These are phyloP conservation scores for Coendou prehensilis DNA, from an alignment of 2,797 vertebrate genomes.

Conservation along the genomic window DNA sequence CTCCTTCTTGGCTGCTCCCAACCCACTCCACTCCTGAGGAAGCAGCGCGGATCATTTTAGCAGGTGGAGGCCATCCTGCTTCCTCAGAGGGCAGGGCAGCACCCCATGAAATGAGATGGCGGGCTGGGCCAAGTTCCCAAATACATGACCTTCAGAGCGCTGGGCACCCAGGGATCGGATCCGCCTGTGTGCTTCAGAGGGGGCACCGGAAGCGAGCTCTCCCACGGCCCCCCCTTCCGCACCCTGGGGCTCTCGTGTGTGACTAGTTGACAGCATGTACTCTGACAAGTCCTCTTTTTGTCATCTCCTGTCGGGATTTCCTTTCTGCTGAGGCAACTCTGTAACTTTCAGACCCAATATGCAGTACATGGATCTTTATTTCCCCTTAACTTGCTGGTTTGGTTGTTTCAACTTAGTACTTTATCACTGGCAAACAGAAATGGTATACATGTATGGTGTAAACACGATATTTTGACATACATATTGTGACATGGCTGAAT, in stretches of 20 bases:
- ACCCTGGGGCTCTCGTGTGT: background rate
- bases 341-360: background rate
- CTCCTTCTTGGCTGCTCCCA: background rate
- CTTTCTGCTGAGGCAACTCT: slow-evolving; percentile 45
- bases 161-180: slow-evolving; percentile 51
- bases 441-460: background rate
- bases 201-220: background rate
- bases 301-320: slow-evolving; percentile 46
- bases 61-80: background rate
- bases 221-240: background rate
- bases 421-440: background rate
- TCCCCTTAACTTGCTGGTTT: slow-evolving; percentile 21
- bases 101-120: slow-evolving; percentile 52
- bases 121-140: slow-evolving; percentile 47
- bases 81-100: slow-evolving; percentile 52
- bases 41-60: slow-evolving; percentile 44
- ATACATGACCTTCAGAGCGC: slow-evolving; percentile 67
- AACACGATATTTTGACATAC: background rate
- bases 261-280: slow-evolving; percentile 37
- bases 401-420: background rate
- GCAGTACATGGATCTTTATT: background rate
- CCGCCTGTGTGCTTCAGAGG: slow-evolving; percentile 26
- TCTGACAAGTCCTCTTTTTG: slow-evolving; percentile 49
- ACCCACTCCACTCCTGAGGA: slow-evolving; percentile 51
- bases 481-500: background rate